Percentiles rank a stretch among this genome's conserved stretches.
phyloP scores from a whole-genome alignment of 2,888 invertebrate genomes.

The Drosophila aldrichi region DNA sequence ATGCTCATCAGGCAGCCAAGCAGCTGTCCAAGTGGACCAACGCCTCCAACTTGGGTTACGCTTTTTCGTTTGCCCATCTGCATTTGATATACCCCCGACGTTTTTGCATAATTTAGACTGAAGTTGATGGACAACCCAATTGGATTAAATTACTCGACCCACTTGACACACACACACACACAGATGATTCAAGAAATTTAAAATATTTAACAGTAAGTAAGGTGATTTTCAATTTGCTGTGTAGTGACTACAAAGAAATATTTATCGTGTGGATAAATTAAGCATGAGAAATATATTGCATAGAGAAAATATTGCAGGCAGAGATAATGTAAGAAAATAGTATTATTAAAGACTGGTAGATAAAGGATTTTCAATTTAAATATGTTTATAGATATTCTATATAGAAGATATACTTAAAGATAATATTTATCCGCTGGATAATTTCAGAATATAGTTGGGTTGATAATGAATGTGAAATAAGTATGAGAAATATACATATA shows the following conservation, averaged over 20 bases:
- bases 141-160: slow-evolving; percentile 27
- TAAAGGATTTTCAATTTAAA: no score
- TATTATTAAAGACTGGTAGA: no score
- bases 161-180: neutral
- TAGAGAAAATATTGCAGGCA: neutral
- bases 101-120: slow-evolving; percentile 38
- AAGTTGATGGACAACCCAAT: slow-evolving; percentile 28
- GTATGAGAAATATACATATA: no score
- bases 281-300: neutral
- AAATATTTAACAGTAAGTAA: slow-evolving; percentile 4
- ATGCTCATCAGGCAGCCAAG: slow-evolving; percentile 33
- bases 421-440: no score
- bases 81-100: slow-evolving; percentile 33
- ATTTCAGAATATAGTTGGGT: no score
- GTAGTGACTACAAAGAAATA: neutral
- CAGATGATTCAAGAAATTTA: neutral
- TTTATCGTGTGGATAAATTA: neutral
- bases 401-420: no score
- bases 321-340: neutral
- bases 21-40: slow-evolving; percentile 43
- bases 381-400: no score
- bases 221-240: neutral
- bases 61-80: slow-evolving; percentile 19
- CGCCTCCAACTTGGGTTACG: slow-evolving; percentile 28
- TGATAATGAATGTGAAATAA: no score